Percentiles rank a stretch among this genome's conserved stretches.
Evolutionary conservation across 92 coral and sea anemone genomes (phyloP).

Genomic region (Chrysogorgia sp.): DNA sequence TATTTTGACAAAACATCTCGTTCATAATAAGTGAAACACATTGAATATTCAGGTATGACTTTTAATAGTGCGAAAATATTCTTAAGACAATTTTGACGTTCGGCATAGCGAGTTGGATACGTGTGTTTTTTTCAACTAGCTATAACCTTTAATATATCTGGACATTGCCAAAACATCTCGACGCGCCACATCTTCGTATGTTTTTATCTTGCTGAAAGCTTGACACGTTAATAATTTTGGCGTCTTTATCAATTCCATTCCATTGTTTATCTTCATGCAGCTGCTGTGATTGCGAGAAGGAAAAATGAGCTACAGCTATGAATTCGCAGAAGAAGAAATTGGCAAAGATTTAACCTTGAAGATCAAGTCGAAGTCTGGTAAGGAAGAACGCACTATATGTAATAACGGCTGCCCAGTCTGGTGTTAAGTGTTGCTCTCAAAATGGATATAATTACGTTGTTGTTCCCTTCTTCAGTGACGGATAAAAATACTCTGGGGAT

Average conservation of each 20-base stretch:
- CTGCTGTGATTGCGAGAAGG: neutral
- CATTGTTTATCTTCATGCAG: neutral
- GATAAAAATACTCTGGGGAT: constrained; percentile 15
- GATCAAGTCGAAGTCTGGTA: constrained; percentile 83
- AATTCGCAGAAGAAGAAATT: constrained; percentile 60
- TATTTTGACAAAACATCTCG: no score
- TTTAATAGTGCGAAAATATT: no score
- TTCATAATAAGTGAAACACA: no score
- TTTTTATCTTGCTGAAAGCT: neutral
- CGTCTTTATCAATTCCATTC: neutral
- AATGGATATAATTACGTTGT: constrained; percentile 20
- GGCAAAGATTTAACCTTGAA: constrained; percentile 78
- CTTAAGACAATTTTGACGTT: no score
- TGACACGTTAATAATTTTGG: neutral
- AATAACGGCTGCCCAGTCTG: neutral
- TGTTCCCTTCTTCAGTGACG: constrained; percentile 1
- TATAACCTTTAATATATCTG: no score
- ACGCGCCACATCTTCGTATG: neutral
- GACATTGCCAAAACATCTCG: neutral
- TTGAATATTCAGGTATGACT: no score
- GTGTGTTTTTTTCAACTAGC: no score
- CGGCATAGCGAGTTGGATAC: no score
- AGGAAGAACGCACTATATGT: neutral
- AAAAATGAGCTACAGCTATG: constrained; percentile 14
- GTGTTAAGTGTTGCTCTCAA: constrained; percentile 21